phyloP scores from a whole-genome alignment of 2,113 vertebrate genomes.

The Perca flavescens region DNA sequence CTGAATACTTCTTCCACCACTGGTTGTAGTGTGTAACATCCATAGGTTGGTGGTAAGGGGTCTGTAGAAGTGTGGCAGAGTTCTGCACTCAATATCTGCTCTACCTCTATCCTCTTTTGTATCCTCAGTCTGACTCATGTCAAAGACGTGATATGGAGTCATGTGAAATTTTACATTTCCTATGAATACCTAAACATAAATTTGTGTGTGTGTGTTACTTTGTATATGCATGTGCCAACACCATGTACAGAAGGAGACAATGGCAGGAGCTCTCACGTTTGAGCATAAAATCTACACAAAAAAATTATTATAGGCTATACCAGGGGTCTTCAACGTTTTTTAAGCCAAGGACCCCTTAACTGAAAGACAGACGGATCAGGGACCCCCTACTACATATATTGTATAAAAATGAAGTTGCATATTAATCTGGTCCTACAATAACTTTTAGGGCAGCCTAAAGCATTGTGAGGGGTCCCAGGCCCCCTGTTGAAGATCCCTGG shows the following conservation, averaged over 20 bases:
- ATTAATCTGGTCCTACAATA: too few species aligned
- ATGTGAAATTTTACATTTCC: conserved; percentile 17
- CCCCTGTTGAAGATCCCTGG: too few species aligned
- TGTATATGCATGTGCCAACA: neutral
- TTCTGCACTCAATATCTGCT: neutral
- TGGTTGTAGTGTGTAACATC: neutral
- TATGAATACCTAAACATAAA: neutral
- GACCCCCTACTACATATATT: too few species aligned
- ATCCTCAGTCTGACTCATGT: neutral
- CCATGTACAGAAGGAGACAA: neutral
- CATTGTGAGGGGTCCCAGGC: too few species aligned
- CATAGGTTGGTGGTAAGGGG: neutral
- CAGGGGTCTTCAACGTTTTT: too few species aligned
- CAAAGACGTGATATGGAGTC: neutral
- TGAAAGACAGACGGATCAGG: too few species aligned
- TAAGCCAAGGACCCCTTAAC: too few species aligned
- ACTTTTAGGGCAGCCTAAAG: too few species aligned
- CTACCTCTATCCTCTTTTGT: neutral
- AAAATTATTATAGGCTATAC: neutral
- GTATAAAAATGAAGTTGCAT: too few species aligned
- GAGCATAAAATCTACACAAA: neutral
- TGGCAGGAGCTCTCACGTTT: too few species aligned
- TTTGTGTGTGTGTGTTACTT: conserved; percentile 18
- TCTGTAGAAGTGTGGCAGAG: neutral
- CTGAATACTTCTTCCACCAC: too few species aligned